A percentile compares a stretch with the other conserved stretches of the same genome.
Evolutionary conservation across 2,797 vertebrate genomes (phyloP).

Genomic region (Rhynchotus rufescens): DNA sequence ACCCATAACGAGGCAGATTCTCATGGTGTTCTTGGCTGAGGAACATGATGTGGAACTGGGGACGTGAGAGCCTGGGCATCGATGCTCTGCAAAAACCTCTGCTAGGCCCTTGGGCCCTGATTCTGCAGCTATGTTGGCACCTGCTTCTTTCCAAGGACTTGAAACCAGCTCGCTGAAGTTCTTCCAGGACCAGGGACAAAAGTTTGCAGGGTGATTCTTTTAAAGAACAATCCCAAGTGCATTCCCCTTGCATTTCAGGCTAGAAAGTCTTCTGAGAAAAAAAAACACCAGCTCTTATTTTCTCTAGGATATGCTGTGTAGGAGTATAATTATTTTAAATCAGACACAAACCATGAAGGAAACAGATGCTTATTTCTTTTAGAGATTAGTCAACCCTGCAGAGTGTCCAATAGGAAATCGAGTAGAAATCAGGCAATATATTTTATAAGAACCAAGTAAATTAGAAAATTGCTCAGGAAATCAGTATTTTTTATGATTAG

Average conservation of each 20-base stretch:
- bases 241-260: neutral
- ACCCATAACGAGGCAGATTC: neutral
- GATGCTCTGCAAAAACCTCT: neutral
- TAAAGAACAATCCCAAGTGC: neutral
- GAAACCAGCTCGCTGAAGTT: neutral
- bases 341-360: constrained; percentile 4
- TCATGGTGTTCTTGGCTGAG: neutral
- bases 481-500: neutral
- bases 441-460: constrained; percentile 3
- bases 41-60: neutral
- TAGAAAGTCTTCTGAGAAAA: neutral
- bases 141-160: neutral
- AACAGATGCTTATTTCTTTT: constrained; percentile 59
- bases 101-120: neutral
- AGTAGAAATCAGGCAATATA: neutral
- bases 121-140: neutral
- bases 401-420: constrained; percentile 15
- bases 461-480: constrained; percentile 31
- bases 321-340: constrained; percentile 7
- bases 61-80: accelerated
- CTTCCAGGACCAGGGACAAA: accelerated
- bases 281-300: neutral
- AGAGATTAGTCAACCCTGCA: constrained; percentile 21
- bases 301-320: neutral
- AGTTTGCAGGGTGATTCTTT: neutral